Evolutionary conservation across 1,140 invertebrate genomes (phyloP), one percentile per base, ranked within the genome.

Genomic region (Lepidurus apus): DNA sequence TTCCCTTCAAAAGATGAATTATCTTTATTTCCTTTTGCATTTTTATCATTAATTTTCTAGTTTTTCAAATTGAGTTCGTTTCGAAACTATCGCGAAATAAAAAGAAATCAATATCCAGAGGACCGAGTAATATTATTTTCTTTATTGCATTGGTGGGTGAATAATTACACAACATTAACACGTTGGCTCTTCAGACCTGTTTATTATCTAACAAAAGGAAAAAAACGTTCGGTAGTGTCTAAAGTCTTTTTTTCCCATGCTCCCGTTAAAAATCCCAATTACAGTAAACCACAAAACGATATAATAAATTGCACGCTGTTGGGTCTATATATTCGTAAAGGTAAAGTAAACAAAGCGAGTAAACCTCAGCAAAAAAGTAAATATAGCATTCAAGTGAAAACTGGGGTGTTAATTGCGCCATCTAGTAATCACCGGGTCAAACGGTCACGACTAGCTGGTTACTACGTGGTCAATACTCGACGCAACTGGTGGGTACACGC

Each of bases 401-500:
- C 34, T 34, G 53, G 53, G 53, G 53, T 65, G 34, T 34, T 34
- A 2, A 4, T 47, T 21, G 5, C 53, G 17, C 4, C 13, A 65
- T 65, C 53, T 65, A 65, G 17, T 65, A 21, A 21, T 65, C 21
- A 65, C 53, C 53, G 13, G 53, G 53, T 65, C 53, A 65, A 9
- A 65, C 21, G 53, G 53, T 65, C 21, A 13, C 13, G 8, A 65
- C 53, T 65, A 65, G 53, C 17, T 65, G 17, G 9, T n/a, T 65
- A 65, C 13, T 8, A 65, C 5, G 17, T 21, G n/a, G 53, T 65
- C 53, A 65, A 21, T 65, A 65, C 21, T 0, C 6, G 1, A 17
- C 24, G 75, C 79, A 80, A 34, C 17, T 45, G 26, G 79, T 78
- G 1, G 79, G 79, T 17, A 80, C 76, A n/a, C 73, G 47, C 26